Conservation (phyloP, 2,113 vertebrate species). For the Numenius arquata region DNA sequence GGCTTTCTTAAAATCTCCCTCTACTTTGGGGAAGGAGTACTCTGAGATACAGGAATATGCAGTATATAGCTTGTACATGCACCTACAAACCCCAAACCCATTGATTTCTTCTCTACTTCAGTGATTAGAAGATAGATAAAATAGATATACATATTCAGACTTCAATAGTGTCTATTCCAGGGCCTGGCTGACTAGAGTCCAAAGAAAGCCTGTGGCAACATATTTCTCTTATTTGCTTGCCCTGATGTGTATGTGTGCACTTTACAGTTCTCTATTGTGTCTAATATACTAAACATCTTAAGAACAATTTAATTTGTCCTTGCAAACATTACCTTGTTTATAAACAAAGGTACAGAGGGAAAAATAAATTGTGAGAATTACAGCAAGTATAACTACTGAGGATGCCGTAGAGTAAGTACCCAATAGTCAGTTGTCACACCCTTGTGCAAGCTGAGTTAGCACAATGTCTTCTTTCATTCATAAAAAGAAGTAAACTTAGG, state of each 20-base stretch:
- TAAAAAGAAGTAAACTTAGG: not conserved
- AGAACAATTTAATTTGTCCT: not conserved
- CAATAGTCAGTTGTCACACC: not conserved
- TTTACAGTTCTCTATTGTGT: not conserved
- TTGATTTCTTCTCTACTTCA: not conserved
- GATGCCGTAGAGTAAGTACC: not conserved
- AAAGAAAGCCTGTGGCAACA: not conserved
- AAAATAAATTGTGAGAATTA: not conserved
- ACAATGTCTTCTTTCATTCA: conserved; percentile 17
- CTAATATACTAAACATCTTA: not conserved
- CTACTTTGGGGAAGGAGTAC: not conserved
- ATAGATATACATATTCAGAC: not conserved
- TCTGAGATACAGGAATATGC: not conserved
- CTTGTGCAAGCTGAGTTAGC: not conserved
- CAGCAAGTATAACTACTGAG: not conserved
- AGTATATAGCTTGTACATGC: not conserved
- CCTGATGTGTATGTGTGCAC: not conserved
- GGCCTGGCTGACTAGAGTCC: not conserved
- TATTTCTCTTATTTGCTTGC: not conserved
- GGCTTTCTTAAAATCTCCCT: not conserved
- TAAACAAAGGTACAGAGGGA: not conserved
- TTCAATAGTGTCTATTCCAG: not conserved
- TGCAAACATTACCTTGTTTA: not conserved
- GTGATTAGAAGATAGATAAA: not conserved
- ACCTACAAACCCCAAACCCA: not conserved